Evolutionary conservation across 2,888 invertebrate species (phyloP).

Genomic region (Patella caerulea): DNA sequence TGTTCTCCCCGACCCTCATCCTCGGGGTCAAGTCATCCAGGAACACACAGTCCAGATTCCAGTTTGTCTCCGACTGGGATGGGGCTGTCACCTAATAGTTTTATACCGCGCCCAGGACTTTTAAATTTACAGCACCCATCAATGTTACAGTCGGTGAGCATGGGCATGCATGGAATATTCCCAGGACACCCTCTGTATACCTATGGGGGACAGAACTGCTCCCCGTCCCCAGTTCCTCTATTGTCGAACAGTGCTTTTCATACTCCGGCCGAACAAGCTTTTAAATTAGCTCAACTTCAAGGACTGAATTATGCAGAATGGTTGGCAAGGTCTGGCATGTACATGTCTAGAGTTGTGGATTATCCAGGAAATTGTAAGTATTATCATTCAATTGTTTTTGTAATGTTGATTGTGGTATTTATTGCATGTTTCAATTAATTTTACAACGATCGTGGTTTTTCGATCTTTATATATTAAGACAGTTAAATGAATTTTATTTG

Average conservation of each 20-base stretch:
- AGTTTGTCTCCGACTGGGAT: slow-evolving; percentile 46
- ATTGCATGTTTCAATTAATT: too few species aligned
- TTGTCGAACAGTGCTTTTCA: slow-evolving; percentile 64
- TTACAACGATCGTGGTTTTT: too few species aligned
- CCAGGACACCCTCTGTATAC: slow-evolving; percentile 41
- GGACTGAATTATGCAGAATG: slow-evolving; percentile 77
- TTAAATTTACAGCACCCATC: slow-evolving; percentile 49
- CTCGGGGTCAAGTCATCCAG: slow-evolving; percentile 47
- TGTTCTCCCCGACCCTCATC: slow-evolving; percentile 49
- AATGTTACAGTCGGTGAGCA: slow-evolving; percentile 21
- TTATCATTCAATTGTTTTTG: not conserved
- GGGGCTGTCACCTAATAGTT: slow-evolving; percentile 33
- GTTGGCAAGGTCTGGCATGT: slow-evolving; percentile 91
- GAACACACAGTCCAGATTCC: slow-evolving; percentile 53
- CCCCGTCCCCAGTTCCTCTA: slow-evolving; percentile 36
- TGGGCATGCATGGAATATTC: slow-evolving; percentile 34
- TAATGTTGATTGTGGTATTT: too few species aligned
- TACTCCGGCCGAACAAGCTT: slow-evolving; percentile 61
- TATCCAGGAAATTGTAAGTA: slow-evolving; percentile 57
- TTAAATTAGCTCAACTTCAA: slow-evolving; percentile 62
- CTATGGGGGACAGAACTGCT: slow-evolving; percentile 28
- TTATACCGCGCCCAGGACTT: slow-evolving; percentile 59
- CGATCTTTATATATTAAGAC: not conserved
- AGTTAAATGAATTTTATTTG: not conserved
- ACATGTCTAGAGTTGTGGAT: slow-evolving; percentile 81